These are phyloP conservation scores for Calonectris borealis DNA, from an alignment of 2,113 vertebrate genomes.

Conservation along the genomic window DNA sequence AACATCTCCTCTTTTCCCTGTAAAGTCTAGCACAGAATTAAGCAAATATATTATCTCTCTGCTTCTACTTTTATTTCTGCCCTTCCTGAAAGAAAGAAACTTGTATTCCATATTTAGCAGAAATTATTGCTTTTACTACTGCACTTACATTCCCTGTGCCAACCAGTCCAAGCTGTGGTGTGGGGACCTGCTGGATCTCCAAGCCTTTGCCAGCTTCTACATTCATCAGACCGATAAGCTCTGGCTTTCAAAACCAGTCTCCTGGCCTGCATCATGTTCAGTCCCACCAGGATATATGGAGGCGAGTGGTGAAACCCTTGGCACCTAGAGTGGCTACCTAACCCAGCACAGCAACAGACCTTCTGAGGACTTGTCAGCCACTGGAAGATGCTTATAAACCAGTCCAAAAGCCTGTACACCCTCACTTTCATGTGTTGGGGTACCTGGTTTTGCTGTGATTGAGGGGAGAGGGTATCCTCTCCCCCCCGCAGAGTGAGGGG, in stretches of 20 bases:
- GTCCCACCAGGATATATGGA: rapidly evolving
- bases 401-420: background rate
- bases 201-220: background rate
- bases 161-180: background rate
- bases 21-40: background rate
- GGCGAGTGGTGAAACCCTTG: background rate
- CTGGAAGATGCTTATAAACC: background rate
- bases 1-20: background rate
- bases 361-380: background rate
- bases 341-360: background rate
- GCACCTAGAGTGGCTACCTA: background rate
- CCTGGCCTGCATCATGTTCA: background rate
- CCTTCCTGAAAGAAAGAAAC: background rate
- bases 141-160: background rate
- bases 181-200: background rate
- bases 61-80: background rate
- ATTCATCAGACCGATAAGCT: background rate
- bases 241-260: background rate
- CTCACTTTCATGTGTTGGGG: background rate
- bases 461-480: background rate
- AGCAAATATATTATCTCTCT: background rate
- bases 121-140: background rate
- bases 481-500: background rate
- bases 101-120: background rate
- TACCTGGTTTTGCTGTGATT: background rate